Evolutionary conservation across 2,113 vertebrate genomes (phyloP).

Genomic region (Dromiciops gliroides): DNA sequence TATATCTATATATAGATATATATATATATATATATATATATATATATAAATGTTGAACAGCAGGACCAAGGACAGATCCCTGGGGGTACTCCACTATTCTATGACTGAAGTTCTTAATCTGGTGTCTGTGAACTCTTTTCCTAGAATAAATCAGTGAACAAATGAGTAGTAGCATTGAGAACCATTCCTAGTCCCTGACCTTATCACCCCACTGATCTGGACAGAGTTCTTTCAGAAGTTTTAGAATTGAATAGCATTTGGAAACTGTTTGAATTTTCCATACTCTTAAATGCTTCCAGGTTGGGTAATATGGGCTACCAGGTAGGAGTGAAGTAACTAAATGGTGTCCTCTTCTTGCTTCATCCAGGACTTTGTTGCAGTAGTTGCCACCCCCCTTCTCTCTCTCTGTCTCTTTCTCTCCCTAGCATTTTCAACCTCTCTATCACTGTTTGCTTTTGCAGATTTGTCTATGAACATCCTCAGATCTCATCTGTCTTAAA

Average conservation of each 20-base stretch:
- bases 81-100: neutral
- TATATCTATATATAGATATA: too few species aligned
- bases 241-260: neutral
- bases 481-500: neutral
- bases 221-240: neutral
- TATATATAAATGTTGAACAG: neutral
- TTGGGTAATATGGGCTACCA: neutral
- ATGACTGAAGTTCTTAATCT: neutral
- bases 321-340: neutral
- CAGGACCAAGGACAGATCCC: neutral
- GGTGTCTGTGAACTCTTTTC: neutral
- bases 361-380: neutral
- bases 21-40: too few species aligned
- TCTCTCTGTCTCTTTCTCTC: neutral
- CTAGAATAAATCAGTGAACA: neutral
- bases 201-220: neutral
- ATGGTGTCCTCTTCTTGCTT: neutral
- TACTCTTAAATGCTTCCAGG: neutral
- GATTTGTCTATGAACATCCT: neutral
- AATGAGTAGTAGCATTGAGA: neutral
- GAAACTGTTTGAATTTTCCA: neutral
- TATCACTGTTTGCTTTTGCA: neutral
- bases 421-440: neutral
- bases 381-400: too few species aligned
- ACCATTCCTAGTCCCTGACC: neutral